A percentile compares a stretch with the other conserved stretches of the same genome.
Evolutionary conservation across 2,797 vertebrate species (phyloP).

Genomic region (Oreortyx pictus): DNA sequence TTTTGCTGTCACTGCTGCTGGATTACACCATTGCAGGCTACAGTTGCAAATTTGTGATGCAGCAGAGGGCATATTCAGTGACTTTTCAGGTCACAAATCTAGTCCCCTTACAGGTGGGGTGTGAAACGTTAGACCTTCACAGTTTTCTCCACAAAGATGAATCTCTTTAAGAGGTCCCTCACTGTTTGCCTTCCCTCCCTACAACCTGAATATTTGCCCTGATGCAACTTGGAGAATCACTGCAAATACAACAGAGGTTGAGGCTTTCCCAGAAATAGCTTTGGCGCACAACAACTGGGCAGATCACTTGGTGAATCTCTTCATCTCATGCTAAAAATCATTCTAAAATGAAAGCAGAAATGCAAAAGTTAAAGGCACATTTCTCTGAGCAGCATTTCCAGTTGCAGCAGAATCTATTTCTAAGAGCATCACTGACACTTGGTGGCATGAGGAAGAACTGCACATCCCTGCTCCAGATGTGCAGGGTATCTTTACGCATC

Average conservation of each 20-base stretch:
- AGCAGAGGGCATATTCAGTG: not conserved
- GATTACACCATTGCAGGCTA: not conserved
- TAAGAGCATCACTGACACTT: constrained; percentile 45
- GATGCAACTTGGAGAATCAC: not conserved
- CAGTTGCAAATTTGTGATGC: not conserved
- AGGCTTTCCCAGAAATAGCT: not conserved
- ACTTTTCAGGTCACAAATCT: not conserved
- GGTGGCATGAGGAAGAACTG: constrained; percentile 23
- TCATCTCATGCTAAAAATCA: rapidly evolving
- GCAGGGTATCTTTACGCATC: rapidly evolving
- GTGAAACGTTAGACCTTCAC: not conserved
- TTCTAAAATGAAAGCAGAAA: not conserved
- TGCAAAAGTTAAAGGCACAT: rapidly evolving
- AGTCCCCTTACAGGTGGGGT: too few species aligned
- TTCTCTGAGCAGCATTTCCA: not conserved
- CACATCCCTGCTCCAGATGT: not conserved
- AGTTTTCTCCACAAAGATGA: not conserved
- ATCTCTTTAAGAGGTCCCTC: not conserved
- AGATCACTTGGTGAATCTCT: not conserved
- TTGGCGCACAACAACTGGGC: not conserved
- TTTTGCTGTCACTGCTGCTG: not conserved
- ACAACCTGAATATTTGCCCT: not conserved
- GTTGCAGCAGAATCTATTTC: not conserved
- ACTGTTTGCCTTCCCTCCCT: rapidly evolving
- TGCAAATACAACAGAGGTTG: not conserved